phyloP scores from a whole-genome alignment of 2,113 vertebrate species.

The Poicephalus gulielmi region DNA sequence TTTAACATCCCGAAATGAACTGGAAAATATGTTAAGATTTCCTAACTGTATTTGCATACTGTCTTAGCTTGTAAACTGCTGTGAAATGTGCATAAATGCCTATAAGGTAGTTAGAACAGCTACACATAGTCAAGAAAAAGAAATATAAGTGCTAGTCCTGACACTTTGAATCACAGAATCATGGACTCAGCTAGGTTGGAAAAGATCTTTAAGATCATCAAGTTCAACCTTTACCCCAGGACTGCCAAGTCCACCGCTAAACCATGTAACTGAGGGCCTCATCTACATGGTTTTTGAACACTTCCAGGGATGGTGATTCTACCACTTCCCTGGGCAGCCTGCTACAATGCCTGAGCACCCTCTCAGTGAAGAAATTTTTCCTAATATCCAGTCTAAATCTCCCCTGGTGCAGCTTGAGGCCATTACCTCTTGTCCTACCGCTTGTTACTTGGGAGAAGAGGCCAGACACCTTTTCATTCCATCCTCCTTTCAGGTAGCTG shows the following conservation, averaged over 20 bases:
- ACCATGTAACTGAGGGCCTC: background rate
- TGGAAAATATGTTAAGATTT: background rate
- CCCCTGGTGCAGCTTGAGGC: background rate
- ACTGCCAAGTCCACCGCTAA: background rate
- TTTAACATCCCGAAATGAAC: background rate
- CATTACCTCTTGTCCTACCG: background rate
- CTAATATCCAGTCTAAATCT: background rate
- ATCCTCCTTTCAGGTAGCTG: background rate
- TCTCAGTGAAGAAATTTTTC: background rate
- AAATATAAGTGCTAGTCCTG: background rate
- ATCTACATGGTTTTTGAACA: background rate
- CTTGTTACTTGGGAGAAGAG: background rate
- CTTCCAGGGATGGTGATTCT: background rate
- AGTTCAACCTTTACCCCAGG: background rate
- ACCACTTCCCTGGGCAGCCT: background rate
- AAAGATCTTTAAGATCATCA: background rate
- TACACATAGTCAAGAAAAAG: background rate
- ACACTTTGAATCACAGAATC: background rate
- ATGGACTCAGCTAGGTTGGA: background rate
- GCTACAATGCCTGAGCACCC: background rate
- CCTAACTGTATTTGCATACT: background rate
- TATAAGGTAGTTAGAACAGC: background rate
- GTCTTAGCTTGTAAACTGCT: background rate
- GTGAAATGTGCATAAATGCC: background rate
- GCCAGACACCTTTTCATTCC: background rate